phyloP scores from a whole-genome alignment of 1,140 invertebrate species.

The Nautilus pompilius region DNA sequence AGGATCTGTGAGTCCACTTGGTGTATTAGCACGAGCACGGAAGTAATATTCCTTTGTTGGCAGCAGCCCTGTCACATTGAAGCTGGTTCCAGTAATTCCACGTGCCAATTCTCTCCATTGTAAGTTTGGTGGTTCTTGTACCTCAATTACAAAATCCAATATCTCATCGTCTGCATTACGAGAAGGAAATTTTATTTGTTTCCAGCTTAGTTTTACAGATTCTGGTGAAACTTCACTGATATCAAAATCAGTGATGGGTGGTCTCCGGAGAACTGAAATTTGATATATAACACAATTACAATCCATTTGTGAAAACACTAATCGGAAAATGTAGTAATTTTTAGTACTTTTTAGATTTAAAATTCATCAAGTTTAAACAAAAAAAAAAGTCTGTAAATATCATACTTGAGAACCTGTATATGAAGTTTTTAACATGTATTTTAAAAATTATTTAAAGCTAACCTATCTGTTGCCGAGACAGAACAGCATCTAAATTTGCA shows the following conservation, averaged over 20 bases:
- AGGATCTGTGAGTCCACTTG: constrained; percentile 50
- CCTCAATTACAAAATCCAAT: constrained; percentile 12
- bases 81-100: constrained; percentile 19
- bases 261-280: constrained; percentile 33
- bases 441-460: too few species aligned
- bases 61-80: constrained; percentile 16
- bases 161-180: constrained; percentile 15
- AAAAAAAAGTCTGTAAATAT: too few species aligned
- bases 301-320: too few species aligned
- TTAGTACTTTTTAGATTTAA: too few species aligned
- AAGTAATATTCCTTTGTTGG: constrained; percentile 23
- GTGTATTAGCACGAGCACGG: constrained; percentile 77
- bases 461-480: too few species aligned
- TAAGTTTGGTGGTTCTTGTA: constrained; percentile 24
- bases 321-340: too few species aligned
- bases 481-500: too few species aligned
- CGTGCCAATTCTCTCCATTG: constrained; percentile 26
- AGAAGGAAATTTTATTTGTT: constrained; percentile 9
- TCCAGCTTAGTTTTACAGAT: constrained; percentile 34
- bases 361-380: too few species aligned
- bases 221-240: constrained; percentile 32
- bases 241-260: constrained; percentile 28
- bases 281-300: constrained; percentile 2
- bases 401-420: too few species aligned
- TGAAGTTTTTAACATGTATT: too few species aligned